Conservation (phyloP, 2,888 invertebrate genomes). For the Synergus gifuensis region DNA sequence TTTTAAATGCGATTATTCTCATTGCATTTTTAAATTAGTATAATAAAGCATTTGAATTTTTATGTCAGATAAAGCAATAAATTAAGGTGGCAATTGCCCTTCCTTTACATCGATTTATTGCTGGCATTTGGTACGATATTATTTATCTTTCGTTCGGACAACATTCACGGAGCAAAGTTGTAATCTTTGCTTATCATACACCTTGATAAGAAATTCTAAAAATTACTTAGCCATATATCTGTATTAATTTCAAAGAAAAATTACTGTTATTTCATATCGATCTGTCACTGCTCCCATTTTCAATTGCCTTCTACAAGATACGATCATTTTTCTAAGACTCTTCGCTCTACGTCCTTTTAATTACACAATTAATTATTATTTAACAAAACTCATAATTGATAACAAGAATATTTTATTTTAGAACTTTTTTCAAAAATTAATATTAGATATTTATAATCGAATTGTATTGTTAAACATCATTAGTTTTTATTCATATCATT, state of each 20-base stretch:
- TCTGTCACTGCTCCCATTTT: constrained; percentile 25
- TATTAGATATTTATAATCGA: too few species aligned
- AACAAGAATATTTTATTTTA: too few species aligned
- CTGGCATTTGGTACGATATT: constrained; percentile 34
- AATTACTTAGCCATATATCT: constrained; percentile 36
- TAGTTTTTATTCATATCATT: background rate
- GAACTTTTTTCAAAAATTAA: too few species aligned
- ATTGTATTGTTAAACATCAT: too few species aligned
- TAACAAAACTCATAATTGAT: background rate
- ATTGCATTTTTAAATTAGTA: too few species aligned
- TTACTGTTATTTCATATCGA: constrained; percentile 36
- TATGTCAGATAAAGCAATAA: background rate
- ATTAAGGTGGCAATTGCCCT: constrained; percentile 20
- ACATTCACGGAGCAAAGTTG: constrained; percentile 14
- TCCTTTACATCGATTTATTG: constrained; percentile 28
- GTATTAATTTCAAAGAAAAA: constrained; percentile 33
- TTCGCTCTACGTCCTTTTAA: background rate
- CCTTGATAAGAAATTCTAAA: constrained; percentile 33
- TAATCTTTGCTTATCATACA: constrained; percentile 28
- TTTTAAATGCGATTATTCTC: too few species aligned
- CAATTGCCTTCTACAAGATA: constrained; percentile 15
- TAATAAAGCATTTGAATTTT: too few species aligned
- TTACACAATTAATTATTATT: background rate
- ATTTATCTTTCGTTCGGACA: constrained; percentile 30
- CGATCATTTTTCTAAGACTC: background rate